Percentiles rank a stretch among this genome's conserved stretches.
Conservation (phyloP, 64 coral and sea anemone species). For the Pocillopora damicornis region DNA sequence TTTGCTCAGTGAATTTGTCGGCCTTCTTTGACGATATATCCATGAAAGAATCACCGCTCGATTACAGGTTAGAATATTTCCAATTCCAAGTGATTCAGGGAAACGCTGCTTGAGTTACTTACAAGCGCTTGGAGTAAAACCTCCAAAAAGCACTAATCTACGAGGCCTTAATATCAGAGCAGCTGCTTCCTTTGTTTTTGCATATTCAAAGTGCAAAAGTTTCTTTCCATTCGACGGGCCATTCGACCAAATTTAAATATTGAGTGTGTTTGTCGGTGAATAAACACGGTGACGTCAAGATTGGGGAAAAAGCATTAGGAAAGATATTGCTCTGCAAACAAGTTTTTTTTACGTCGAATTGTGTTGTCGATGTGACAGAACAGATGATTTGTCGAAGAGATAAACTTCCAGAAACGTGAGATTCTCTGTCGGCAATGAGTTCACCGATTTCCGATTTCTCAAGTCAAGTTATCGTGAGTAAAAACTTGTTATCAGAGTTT, state of each 20-base stretch:
- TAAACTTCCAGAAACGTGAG: too few relatives aligned
- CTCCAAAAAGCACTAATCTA: neutral
- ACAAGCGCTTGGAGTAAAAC: too few relatives aligned
- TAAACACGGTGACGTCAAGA: neutral
- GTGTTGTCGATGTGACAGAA: too few relatives aligned
- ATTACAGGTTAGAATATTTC: neutral
- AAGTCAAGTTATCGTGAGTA: too few relatives aligned
- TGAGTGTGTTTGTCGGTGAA: neutral
- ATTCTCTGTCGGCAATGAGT: too few relatives aligned
- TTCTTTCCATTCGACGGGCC: neutral
- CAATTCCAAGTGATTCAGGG: neutral
- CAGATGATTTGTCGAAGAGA: too few relatives aligned
- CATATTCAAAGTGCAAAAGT: neutral
- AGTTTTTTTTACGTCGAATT: neutral
- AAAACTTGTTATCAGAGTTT: too few relatives aligned
- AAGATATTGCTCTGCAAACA: neutral
- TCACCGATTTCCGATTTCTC: too few relatives aligned
- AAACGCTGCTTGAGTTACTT: neutral
- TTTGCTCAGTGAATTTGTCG: neutral
- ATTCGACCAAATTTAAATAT: slow-evolving; percentile 10
- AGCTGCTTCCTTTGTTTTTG: neutral
- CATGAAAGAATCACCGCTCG: neutral
- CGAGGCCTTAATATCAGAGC: neutral
- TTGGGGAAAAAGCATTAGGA: too few relatives aligned
- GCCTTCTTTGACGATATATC: neutral